phyloP scores from a whole-genome alignment of 2,888 invertebrate genomes.

The Melinaea menophilus region DNA sequence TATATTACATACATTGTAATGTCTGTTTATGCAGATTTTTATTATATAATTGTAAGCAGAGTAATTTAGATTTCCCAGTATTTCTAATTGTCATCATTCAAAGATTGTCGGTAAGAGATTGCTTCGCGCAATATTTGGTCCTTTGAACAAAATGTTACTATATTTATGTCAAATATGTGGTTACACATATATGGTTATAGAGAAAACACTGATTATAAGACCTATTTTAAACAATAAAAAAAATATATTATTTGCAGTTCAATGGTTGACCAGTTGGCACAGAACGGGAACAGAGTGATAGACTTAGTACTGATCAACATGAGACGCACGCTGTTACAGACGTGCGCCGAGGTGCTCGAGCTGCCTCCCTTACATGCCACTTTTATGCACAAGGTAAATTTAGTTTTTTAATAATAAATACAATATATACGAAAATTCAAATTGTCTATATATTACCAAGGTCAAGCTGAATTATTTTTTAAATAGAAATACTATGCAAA shows the following conservation, averaged over 20 bases:
- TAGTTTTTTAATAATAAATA: not conserved
- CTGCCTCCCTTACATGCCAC: slow-evolving; percentile 68
- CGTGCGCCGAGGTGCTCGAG: slow-evolving; percentile 57
- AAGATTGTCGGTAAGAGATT: no score
- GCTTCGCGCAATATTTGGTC: no score
- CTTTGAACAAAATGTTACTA: no score
- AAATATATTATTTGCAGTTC: slow-evolving; percentile 40
- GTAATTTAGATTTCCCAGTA: no score
- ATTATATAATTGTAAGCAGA: no score
- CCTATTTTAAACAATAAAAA: not conserved
- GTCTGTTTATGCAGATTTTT: no score
- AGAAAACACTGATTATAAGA: not conserved
- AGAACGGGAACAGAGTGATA: slow-evolving; percentile 62
- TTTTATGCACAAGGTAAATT: slow-evolving; percentile 67
- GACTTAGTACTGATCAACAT: slow-evolving; percentile 71
- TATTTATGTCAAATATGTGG: not conserved
- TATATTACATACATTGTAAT: no score
- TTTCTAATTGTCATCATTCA: no score
- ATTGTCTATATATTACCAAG: not conserved
- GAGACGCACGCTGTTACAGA: slow-evolving; percentile 66
- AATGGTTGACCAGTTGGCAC: slow-evolving; percentile 52
- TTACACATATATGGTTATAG: not conserved
- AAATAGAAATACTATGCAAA: not conserved
- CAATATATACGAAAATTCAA: not conserved
- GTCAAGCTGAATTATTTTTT: not conserved